Percentiles rank a stretch among this genome's conserved stretches.
Evolutionary conservation across 2,113 vertebrate genomes (phyloP).

Genomic region (Trochalopteron elliotii): DNA sequence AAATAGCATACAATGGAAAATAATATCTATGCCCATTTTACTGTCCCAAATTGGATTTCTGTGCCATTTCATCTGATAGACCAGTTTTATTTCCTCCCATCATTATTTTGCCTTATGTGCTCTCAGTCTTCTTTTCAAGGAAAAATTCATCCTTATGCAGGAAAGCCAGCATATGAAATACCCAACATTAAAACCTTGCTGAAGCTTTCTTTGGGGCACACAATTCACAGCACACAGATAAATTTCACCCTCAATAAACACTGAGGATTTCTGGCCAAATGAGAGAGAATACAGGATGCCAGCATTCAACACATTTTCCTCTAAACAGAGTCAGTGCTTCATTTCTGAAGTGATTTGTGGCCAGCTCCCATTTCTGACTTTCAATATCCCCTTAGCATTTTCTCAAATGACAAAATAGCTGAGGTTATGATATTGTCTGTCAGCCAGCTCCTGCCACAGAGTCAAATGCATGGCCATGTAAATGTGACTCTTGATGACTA

Average conservation of each 20-base stretch:
- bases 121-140: conserved; percentile 15
- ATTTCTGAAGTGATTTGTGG: not conserved
- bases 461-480: not conserved
- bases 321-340: not conserved
- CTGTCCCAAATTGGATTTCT: not conserved
- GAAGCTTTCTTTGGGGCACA: not conserved
- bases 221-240: not conserved
- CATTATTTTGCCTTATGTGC: not conserved
- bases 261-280: not conserved
- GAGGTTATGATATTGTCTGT: not conserved
- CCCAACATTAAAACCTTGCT: not conserved
- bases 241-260: conserved; percentile 16
- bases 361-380: not conserved
- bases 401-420: not conserved
- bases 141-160: not conserved
- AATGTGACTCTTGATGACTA: not conserved
- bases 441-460: not conserved
- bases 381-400: not conserved
- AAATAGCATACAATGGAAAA: not conserved
- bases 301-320: not conserved
- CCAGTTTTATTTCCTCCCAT: not conserved
- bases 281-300: not conserved
- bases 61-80: not conserved
- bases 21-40: not conserved
- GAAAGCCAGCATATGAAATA: not conserved